These are phyloP conservation scores for Eclectus roratus DNA, from an alignment of 2,113 vertebrate species.

Conservation along the genomic window DNA sequence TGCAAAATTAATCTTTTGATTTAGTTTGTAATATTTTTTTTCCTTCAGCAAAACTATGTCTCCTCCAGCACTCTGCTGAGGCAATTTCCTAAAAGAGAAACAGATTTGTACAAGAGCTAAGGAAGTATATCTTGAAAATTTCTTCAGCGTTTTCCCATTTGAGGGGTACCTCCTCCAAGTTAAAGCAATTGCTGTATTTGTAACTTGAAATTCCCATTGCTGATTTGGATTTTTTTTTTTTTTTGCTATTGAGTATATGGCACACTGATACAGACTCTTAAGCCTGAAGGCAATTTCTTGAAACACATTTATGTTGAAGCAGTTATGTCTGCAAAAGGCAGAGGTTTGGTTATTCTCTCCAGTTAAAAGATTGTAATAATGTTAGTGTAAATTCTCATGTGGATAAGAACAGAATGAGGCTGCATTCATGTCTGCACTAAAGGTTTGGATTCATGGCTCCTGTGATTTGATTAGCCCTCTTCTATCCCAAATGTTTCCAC, in stretches of 20 bases:
- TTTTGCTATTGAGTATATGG: not conserved
- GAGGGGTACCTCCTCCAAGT: not conserved
- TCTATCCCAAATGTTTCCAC: not conserved
- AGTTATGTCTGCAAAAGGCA: not conserved
- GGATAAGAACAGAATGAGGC: not conserved
- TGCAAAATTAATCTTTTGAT: not conserved
- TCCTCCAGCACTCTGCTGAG: not conserved
- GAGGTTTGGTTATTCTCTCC: not conserved
- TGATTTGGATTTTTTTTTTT: not conserved
- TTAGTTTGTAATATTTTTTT: not conserved
- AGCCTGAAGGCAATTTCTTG: not conserved
- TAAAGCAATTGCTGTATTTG: not conserved
- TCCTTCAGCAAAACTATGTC: not conserved
- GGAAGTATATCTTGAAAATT: not conserved
- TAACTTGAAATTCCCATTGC: not conserved
- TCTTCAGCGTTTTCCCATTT: not conserved
- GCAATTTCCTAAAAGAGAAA: not conserved
- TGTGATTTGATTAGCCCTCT: not conserved
- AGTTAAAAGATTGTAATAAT: not conserved
- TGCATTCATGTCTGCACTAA: not conserved
- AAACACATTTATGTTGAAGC: not conserved
- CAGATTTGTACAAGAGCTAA: not conserved
- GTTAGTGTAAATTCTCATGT: not conserved
- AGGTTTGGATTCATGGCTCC: not conserved
- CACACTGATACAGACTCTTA: not conserved